Percentiles rank a stretch among this genome's conserved stretches.
Evolutionary conservation across 2,797 vertebrate species (phyloP).

Genomic region (Rhincodon typus): DNA sequence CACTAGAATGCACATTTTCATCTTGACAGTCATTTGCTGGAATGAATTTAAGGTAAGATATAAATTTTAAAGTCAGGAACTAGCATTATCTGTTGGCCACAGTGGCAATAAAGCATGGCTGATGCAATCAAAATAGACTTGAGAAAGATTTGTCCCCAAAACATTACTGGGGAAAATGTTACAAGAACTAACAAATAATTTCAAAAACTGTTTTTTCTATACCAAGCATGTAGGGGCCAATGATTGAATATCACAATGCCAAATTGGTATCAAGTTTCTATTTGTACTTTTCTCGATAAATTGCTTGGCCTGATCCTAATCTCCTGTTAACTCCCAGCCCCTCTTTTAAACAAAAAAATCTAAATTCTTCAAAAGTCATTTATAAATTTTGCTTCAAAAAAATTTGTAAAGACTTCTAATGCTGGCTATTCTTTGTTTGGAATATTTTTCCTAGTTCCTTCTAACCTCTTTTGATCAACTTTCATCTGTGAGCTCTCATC

Average conservation of each 20-base stretch:
- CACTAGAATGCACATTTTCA: background rate
- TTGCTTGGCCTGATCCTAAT: background rate
- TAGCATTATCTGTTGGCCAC: background rate
- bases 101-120: background rate
- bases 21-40: background rate
- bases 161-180: background rate
- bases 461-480: background rate
- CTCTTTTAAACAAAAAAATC: background rate
- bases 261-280: background rate
- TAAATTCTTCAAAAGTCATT: background rate
- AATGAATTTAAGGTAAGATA: background rate
- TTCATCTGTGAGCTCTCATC: background rate
- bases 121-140: background rate
- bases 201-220: background rate
- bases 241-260: background rate
- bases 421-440: background rate
- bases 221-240: background rate
- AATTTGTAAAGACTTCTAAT: background rate
- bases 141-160: background rate
- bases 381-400: background rate
- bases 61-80: background rate
- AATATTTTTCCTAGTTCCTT: background rate
- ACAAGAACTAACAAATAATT: background rate
- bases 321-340: background rate
- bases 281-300: background rate